Conservation (phyloP, 2,888 invertebrate species). For the Chrysopilus asiliformis region DNA sequence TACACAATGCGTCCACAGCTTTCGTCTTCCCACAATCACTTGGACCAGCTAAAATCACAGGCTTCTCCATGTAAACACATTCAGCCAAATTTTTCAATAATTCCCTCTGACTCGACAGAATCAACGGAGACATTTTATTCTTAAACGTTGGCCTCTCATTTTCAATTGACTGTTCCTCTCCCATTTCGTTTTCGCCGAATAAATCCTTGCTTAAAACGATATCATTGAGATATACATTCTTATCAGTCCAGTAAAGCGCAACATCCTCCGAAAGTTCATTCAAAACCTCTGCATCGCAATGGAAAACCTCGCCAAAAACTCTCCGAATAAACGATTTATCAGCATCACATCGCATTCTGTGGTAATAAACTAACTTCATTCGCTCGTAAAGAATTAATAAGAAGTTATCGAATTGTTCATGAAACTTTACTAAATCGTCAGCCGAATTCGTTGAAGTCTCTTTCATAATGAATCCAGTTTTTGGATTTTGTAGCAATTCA, state of each 20-base stretch:
- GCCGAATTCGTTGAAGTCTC: too few species aligned
- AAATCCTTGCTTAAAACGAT: slow-evolving; percentile 39
- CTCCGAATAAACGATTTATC: slow-evolving; percentile 60
- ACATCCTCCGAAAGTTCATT: slow-evolving; percentile 39
- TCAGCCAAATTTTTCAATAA: slow-evolving; percentile 67
- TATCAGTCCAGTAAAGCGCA: slow-evolving; percentile 44
- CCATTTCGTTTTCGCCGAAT: too few species aligned
- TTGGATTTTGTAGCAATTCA: slow-evolving; percentile 45
- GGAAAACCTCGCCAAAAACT: slow-evolving; percentile 39
- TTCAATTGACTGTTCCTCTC: slow-evolving; percentile 24
- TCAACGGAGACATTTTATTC: slow-evolving; percentile 34
- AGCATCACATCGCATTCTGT: slow-evolving; percentile 66
- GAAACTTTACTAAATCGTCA: slow-evolving; percentile 10
- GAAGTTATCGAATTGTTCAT: slow-evolving; percentile 21
- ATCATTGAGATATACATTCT: slow-evolving; percentile 51
- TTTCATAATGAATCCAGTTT: slow-evolving; percentile 25
- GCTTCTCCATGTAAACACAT: slow-evolving; percentile 85
- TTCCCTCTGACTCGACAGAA: slow-evolving; percentile 46
- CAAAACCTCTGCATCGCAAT: slow-evolving; percentile 28
- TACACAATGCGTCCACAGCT: slow-evolving; percentile 29
- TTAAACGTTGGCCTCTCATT: slow-evolving; percentile 18
- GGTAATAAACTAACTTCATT: slow-evolving; percentile 68
- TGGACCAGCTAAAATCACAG: slow-evolving; percentile 50
- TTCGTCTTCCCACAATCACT: slow-evolving; percentile 36
- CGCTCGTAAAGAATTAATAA: slow-evolving; percentile 31